phyloP scores from a whole-genome alignment of 2,888 invertebrate species.

The Tetragonisca angustula region DNA sequence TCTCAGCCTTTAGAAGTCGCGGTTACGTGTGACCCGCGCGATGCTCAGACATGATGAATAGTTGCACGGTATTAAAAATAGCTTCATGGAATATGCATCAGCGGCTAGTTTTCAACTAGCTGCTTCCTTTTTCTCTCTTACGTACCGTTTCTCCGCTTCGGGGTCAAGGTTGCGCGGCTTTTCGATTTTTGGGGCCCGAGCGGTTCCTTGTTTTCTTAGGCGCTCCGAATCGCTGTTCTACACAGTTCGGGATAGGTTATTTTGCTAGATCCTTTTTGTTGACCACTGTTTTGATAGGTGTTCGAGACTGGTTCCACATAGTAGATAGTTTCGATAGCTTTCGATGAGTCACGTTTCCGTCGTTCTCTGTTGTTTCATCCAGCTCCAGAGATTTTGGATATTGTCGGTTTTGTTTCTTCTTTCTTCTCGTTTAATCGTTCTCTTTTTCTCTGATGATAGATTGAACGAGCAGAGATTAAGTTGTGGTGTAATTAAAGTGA shows the following conservation, averaged over 20 bases:
- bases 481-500: too few relatives aligned
- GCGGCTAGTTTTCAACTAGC: conserved; percentile 10
- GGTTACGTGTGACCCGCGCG: conserved; percentile 34
- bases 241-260: neutral
- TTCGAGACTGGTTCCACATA: neutral
- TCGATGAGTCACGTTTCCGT: neutral
- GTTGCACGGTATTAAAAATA: conserved; percentile 45
- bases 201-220: conserved; percentile 26
- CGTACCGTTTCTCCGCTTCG: neutral
- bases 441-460: neutral
- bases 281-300: conserved; percentile 24
- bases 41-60: conserved; percentile 50
- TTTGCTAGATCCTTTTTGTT: neutral
- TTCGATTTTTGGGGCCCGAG: neutral
- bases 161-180: conserved; percentile 30
- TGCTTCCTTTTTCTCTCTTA: neutral
- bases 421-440: neutral
- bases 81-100: conserved; percentile 10
- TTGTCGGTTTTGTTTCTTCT: neutral
- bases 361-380: neutral
- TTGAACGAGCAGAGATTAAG: neutral
- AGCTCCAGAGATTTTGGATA: too few relatives aligned
- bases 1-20: conserved; percentile 41
- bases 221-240: neutral
- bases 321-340: neutral